Evolutionary conservation across 2,888 invertebrate species (phyloP).

Genomic region (Dynastes grantii): DNA sequence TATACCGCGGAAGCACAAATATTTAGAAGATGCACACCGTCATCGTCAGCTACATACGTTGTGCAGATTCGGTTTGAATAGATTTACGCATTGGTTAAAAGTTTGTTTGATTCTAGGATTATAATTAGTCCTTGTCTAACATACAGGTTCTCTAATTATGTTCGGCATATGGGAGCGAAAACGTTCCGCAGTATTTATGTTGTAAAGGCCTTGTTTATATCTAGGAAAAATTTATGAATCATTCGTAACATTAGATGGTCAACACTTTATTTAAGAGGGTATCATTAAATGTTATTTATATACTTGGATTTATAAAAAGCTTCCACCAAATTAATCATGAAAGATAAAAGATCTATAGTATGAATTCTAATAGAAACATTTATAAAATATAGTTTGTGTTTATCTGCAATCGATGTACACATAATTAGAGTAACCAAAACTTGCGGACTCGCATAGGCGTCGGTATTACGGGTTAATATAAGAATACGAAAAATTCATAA

Average conservation of each 20-base stretch:
- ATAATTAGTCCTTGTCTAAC: neutral
- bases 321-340: neutral
- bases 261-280: neutral
- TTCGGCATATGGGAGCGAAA: neutral
- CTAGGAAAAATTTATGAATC: slow-evolving; percentile 13
- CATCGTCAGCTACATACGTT: neutral
- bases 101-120: neutral
- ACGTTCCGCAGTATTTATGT: neutral
- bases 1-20: neutral
- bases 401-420: too few species aligned
- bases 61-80: neutral
- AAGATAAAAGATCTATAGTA: neutral
- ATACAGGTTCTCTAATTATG: neutral
- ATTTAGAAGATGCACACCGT: slow-evolving; percentile 4
- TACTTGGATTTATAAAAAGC: neutral
- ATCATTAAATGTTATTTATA: neutral
- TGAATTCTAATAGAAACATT: neutral
- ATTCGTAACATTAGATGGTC: neutral
- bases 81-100: neutral
- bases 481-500: too few species aligned
- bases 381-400: too few species aligned
- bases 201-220: neutral
- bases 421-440: too few species aligned
- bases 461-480: too few species aligned
- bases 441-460: too few species aligned